A percentile compares a stretch with the other conserved stretches of the same genome.
phyloP scores from a whole-genome alignment of 2,113 vertebrate genomes.

The Periophthalmus modestus region DNA sequence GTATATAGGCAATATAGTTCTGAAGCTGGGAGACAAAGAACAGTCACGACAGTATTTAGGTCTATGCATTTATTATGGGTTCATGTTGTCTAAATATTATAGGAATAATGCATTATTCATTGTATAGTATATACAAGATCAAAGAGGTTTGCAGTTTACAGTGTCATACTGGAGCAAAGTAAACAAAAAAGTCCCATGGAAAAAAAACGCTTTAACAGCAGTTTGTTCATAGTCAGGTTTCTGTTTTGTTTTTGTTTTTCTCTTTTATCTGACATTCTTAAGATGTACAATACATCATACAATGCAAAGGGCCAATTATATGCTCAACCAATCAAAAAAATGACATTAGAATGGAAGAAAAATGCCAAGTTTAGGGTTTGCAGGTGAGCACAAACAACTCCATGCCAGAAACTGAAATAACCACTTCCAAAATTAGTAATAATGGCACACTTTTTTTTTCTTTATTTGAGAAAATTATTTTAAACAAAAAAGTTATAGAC shows the following conservation, averaged over 20 bases:
- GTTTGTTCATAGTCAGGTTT: background rate
- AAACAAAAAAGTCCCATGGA: background rate
- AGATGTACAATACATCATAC: background rate
- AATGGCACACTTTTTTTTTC: too few species aligned
- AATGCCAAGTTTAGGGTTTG: background rate
- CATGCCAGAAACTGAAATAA: too few species aligned
- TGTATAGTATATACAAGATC: background rate
- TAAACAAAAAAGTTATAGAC: too few species aligned
- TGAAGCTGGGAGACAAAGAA: background rate
- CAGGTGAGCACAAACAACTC: background rate
- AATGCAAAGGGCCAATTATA: background rate
- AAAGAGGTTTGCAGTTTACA: background rate
- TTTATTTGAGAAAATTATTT: too few species aligned
- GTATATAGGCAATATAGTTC: background rate
- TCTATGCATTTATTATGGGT: background rate
- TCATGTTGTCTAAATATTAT: background rate
- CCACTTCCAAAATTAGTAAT: too few species aligned
- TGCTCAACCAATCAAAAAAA: background rate
- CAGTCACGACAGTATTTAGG: background rate
- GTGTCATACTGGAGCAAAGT: background rate
- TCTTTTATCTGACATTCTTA: background rate
- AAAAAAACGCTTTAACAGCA: background rate
- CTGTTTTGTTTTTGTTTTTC: background rate
- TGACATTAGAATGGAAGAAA: constrained; percentile 1
- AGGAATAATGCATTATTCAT: background rate